Base-by-base conservation (phyloP, 64 coral and sea anemone species). In the Hydrozoanthus tunicans region DNA sequence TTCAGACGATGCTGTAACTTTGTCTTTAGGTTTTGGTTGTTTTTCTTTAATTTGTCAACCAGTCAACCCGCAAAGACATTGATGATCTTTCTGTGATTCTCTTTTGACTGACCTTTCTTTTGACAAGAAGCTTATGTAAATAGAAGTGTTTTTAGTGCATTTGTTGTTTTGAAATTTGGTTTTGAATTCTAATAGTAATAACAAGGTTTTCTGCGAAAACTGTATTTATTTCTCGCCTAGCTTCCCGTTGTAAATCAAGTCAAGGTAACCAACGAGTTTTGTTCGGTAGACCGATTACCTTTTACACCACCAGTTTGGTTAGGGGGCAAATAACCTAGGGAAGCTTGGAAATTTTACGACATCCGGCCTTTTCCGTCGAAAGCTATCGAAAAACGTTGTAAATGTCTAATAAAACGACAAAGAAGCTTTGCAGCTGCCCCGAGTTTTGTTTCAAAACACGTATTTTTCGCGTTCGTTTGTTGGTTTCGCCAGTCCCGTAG, bases 81-180 rank as follows among this genome's bases (percentile, higher is more conserved):
- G 64, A 74, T 59, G 68, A 71, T 70, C 81, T 86, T 70, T 74
- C 58, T 88, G 23, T 73, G 67, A 73, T 53, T 24, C 53, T 59
- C 11, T 58, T 7, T 52, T 59, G 59, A 74, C 32, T 88, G 11
- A 32, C 74, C 83, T 88, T 88, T 88, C 55, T 86, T 66, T 26
- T 59, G 55, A 59, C 24, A 71, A 88, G 26, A 88, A 15, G 55
- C 8, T 59, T 10, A 60, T 3, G 60, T 9, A 63, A 62, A 4
- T 32, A 6, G 27, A 64, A 51, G 59, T 11, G 9, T 13, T 82
- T 82, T 52, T 11, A 51, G 12, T 65, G 32, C 61, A 12, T 7
- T 65, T 74, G 6, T 74, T 74, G n/a, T 51, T 4, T 7, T 51
- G 26, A 24, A 43, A 24, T 32, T 74, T 51, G 71, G 59, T 32